These are phyloP conservation scores for Drosophila robusta DNA, from an alignment of 2,888 invertebrate species.

Conservation along the genomic window DNA sequence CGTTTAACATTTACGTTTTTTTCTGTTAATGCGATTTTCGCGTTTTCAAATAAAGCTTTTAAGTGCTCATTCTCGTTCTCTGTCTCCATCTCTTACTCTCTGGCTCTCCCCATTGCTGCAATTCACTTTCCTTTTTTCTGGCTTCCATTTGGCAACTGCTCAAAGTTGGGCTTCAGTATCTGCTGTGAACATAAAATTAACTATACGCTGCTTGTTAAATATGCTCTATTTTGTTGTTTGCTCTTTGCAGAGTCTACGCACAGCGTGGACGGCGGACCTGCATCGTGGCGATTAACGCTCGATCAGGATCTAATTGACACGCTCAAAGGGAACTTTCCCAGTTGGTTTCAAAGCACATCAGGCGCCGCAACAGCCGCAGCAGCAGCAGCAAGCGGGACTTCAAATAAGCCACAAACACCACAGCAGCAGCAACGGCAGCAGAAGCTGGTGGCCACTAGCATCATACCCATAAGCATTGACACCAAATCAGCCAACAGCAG, in stretches of 20 bases:
- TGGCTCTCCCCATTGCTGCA: too few relatives aligned
- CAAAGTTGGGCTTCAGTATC: too few relatives aligned
- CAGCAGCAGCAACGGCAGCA: slow-evolving; percentile 55
- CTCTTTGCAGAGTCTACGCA: slow-evolving; percentile 89
- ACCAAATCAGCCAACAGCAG: slow-evolving; percentile 61
- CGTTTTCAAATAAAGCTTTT: too few relatives aligned
- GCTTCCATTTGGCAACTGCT: too few relatives aligned
- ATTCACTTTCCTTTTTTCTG: too few relatives aligned
- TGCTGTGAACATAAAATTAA: slow-evolving; percentile 1
- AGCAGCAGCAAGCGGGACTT: slow-evolving; percentile 36
- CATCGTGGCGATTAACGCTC: slow-evolving; percentile 96
- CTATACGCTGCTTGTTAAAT: slow-evolving; percentile 4
- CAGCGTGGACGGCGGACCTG: slow-evolving; percentile 91
- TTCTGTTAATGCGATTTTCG: too few relatives aligned
- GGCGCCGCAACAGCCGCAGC: slow-evolving; percentile 46
- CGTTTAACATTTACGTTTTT: too few relatives aligned
- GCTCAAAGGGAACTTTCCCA: slow-evolving; percentile 95
- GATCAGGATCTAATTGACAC: slow-evolving; percentile 97
- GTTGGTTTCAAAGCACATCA: slow-evolving; percentile 91
- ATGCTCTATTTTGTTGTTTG: slow-evolving; percentile 35
- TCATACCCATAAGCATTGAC: slow-evolving; percentile 70
- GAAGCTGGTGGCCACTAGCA: slow-evolving; percentile 59
- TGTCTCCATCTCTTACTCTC: too few relatives aligned
- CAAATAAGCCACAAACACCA: slow-evolving; percentile 72
- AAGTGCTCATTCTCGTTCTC: too few relatives aligned